Base-by-base conservation (phyloP, 2,888 invertebrate species). In the Oxystoma pomonae region DNA sequence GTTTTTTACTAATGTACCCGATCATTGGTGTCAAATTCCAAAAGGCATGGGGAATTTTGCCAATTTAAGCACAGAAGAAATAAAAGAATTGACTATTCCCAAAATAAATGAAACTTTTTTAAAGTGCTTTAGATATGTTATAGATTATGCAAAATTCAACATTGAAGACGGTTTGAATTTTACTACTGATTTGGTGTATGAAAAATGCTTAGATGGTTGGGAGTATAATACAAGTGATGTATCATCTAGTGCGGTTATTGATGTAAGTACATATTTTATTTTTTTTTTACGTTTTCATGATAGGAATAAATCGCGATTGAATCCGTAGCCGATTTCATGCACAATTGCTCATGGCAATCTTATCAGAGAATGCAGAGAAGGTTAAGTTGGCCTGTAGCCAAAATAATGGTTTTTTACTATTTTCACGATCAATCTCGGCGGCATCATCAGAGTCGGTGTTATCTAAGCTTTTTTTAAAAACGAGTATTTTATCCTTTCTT, bases 1-100 rank as follows among this genome's bases (percentile, higher is more conserved):
- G 50, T 96, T 96, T 81, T 94, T 96, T 91, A 87, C 94, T 2
- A 90, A 93, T 72, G 87, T 89, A 49, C 95, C 95, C 0, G 87
- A 90, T 55, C 90, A 94, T 81, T 94, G 94, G 92, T 96, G 95
- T 76, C 83, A 80, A 66, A 85, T 92, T 20, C 90, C 91, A 0
- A 87, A 88, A 69, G 12, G 12, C 12, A 7, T 35, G 35, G 12
- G 5, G 3, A 7, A 7, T 35, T 80, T 94, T 63, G 64, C 71
- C 2, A 84, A 86, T 74, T 77, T 89, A 58, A 83, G 86, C 2
- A 75, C 80, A 67, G 82, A 85, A 60, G 82, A 86, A 74, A 82
- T 88, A 62, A 87, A 85, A 79, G 77, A 80, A 61, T 78, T 92
- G 70, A 85, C 87, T 18, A 90, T 92, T 76, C 91, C 92, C 5